Conservation (phyloP, 2,113 vertebrate genomes). For the Arothron firmamentum region DNA sequence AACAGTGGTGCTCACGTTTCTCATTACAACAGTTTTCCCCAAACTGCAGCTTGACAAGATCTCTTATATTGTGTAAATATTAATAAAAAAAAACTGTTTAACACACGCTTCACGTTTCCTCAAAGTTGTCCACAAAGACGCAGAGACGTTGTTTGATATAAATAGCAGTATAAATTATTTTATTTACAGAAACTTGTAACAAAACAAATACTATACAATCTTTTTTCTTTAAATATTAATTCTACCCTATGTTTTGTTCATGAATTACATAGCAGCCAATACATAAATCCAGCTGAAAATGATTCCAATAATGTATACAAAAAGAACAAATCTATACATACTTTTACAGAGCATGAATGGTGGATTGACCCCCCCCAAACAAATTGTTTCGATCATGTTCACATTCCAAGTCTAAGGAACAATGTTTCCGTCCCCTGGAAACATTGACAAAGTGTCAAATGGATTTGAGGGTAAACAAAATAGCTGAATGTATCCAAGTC, state of each 20-base stretch:
- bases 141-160: slow-evolving; percentile 86
- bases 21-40: slow-evolving; percentile 32
- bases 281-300: slow-evolving; percentile 97
- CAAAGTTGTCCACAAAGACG: slow-evolving; percentile 26
- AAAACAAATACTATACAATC: slow-evolving; percentile 99
- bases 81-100: slow-evolving; percentile 66
- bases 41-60: slow-evolving; percentile 44
- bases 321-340: slow-evolving; percentile 86
- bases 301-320: slow-evolving; percentile 91
- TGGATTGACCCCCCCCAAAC: slow-evolving; percentile 82
- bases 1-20: slow-evolving; percentile 43
- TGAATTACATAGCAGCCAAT: slow-evolving; percentile 99
- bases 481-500: slow-evolving; percentile 51
- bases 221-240: slow-evolving; percentile 99
- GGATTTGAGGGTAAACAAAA: slow-evolving; percentile 65
- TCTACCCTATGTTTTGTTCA: slow-evolving; percentile 99
- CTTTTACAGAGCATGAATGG: slow-evolving; percentile 89
- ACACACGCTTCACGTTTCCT: slow-evolving; percentile 9
- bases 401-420: slow-evolving; percentile 88
- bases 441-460: slow-evolving; percentile 49
- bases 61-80: slow-evolving; percentile 79
- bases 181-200: slow-evolving; percentile 99
- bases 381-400: slow-evolving; percentile 84
- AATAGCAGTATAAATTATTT: slow-evolving; percentile 99
- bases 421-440: slow-evolving; percentile 51